Percentiles rank a stretch among this genome's conserved stretches.
Evolutionary conservation across 2,888 invertebrate species (phyloP).

Genomic region (Geotrupes spiniger): DNA sequence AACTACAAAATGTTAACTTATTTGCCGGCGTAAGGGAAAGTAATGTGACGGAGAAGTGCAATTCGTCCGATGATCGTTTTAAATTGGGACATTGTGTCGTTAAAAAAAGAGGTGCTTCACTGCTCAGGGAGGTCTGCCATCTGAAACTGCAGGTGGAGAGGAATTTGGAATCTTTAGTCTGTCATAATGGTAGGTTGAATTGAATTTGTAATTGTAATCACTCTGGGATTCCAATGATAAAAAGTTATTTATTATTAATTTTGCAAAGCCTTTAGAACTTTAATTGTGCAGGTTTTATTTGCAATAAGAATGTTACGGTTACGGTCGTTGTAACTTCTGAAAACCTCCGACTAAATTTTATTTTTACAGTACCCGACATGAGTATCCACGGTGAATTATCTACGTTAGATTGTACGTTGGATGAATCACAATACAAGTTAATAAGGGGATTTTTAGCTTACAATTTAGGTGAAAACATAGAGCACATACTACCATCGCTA

Average conservation of each 20-base stretch:
- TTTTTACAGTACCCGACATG: conserved; percentile 79
- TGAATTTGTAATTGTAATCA: too few species aligned
- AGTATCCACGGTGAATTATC: conserved; percentile 82
- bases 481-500: conserved; percentile 56
- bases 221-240: too few species aligned
- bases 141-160: conserved; percentile 78
- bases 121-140: conserved; percentile 80
- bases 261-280: not conserved
- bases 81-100: conserved; percentile 55
- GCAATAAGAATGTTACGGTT: too few species aligned
- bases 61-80: conserved; percentile 26
- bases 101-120: conserved; percentile 60
- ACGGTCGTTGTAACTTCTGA: not conserved
- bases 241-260: not conserved
- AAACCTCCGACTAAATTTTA: too few species aligned
- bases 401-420: conserved; percentile 77
- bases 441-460: conserved; percentile 82
- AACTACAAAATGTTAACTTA: conserved; percentile 73
- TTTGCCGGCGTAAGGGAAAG: conserved; percentile 58
- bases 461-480: conserved; percentile 85
- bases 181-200: conserved; percentile 39
- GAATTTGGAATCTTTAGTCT: conserved; percentile 64
- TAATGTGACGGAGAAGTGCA: conserved; percentile 22
- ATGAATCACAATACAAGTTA: conserved; percentile 82
- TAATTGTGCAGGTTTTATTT: too few species aligned